These are phyloP conservation scores for Drosophila lacicola DNA, from an alignment of 2,888 invertebrate species.

Conservation along the genomic window DNA sequence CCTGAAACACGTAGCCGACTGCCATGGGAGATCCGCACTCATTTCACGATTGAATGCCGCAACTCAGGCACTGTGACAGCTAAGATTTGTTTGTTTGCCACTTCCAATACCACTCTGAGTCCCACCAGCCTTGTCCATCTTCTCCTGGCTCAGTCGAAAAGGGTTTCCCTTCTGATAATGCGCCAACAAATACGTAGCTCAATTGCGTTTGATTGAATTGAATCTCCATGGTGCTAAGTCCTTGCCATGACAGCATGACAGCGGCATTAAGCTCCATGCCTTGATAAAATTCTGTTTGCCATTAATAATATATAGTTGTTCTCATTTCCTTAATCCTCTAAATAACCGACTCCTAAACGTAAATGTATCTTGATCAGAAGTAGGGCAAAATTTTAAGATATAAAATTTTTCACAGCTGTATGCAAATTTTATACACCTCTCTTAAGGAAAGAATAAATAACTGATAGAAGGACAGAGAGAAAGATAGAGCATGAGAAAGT, in stretches of 20 bases:
- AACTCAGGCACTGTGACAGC: conserved; percentile 64
- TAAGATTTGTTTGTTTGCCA: conserved; percentile 69
- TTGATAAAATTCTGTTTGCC: no score
- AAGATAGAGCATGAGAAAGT: no score
- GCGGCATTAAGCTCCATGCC: conserved; percentile 20
- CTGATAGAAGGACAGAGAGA: no score
- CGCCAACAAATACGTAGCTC: conserved; percentile 30
- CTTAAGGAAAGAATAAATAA: no score
- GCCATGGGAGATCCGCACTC: conserved; percentile 54
- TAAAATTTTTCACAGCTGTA: no score
- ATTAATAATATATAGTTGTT: no score
- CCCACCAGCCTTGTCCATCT: conserved; percentile 12
- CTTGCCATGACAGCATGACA: conserved; percentile 50
- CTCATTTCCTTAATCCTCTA: no score
- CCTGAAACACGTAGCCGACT: conserved; percentile 67
- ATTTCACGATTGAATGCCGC: conserved; percentile 63
- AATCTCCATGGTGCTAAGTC: conserved; percentile 37
- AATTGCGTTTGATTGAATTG: conserved; percentile 48
- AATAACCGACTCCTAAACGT: neutral
- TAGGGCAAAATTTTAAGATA: no score
- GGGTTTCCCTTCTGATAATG: conserved; percentile 49
- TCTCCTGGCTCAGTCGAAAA: conserved; percentile 31
- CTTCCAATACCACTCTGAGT: neutral
- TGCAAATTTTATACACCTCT: no score
- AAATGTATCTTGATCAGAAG: no score